phyloP scores from a whole-genome alignment of 2,797 vertebrate genomes.

The Helarctos malayanus region DNA sequence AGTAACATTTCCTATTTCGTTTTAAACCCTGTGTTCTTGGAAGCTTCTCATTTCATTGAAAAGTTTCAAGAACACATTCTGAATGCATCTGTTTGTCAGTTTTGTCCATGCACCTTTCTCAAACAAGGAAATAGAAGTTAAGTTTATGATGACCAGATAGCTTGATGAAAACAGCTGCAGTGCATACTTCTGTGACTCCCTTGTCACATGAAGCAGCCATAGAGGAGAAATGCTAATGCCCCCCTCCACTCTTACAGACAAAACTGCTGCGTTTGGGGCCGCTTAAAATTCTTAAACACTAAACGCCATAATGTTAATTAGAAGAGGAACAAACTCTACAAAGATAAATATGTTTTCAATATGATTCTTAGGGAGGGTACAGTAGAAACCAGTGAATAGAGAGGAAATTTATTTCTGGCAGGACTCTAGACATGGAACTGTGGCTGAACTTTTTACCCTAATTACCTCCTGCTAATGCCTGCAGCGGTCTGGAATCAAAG shows the following conservation, averaged over 20 bases:
- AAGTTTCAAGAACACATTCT: conserved; percentile 53
- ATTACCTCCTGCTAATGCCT: conserved; percentile 97
- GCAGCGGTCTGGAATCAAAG: conserved; percentile 96
- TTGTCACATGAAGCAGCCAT: conserved; percentile 76
- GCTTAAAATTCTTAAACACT: conserved; percentile 90
- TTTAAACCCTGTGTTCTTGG: conserved; percentile 62
- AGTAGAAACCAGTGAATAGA: conserved; percentile 91
- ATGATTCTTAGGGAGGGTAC: conserved; percentile 90
- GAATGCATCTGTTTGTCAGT: conserved; percentile 57
- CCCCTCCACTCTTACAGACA: conserved; percentile 77
- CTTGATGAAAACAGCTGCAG: conserved; percentile 81
- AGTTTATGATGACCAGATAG: conserved; percentile 49
- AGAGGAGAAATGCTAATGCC: conserved; percentile 83
- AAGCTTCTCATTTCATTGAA: conserved; percentile 35
- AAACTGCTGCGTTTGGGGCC: conserved; percentile 78
- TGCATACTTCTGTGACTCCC: conserved; percentile 72
- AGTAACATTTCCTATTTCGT: conserved; percentile 38
- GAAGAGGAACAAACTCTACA: conserved; percentile 89
- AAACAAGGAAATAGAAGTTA: conserved; percentile 72
- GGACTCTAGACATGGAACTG: conserved; percentile 92
- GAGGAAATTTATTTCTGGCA: conserved; percentile 96
- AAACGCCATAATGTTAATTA: conserved; percentile 91
- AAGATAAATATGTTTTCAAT: conserved; percentile 94
- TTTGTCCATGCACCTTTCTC: conserved; percentile 42
- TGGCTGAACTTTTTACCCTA: conserved; percentile 99